Evolutionary conservation across 1,140 invertebrate genomes (phyloP).

Genomic region (Achroia grisella): DNA sequence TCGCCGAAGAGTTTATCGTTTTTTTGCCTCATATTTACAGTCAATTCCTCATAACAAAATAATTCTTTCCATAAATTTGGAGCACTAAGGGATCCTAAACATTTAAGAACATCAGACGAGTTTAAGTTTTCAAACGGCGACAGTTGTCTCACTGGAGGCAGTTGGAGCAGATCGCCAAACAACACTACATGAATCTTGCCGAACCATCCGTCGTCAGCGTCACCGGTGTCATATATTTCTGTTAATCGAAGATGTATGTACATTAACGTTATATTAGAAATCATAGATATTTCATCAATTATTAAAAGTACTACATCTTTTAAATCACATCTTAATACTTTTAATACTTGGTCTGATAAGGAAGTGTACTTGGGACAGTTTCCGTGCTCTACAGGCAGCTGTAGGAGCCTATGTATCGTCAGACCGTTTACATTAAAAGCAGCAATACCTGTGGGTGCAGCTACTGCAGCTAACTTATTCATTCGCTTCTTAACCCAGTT

Average conservation of each 20-base stretch:
- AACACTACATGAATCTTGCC: conserved; percentile 17
- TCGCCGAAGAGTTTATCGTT: no score
- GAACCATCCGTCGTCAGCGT: conserved; percentile 20
- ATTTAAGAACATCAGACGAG: conserved; percentile 9
- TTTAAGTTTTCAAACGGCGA: conserved; percentile 21
- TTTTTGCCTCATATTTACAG: no score
- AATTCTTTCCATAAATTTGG: conserved; percentile 22
- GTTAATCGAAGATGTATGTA: conserved; percentile 18
- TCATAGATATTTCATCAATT: conserved; percentile 26
- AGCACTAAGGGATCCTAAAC: conserved; percentile 14
- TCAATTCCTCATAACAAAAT: no score
- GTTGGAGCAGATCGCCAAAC: conserved; percentile 20
- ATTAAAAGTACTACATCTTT: conserved; percentile 22
- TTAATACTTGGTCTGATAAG: no score
- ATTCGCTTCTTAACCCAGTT: no score
- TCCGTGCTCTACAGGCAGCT: no score
- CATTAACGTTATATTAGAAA: conserved; percentile 23
- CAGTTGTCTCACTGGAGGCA: conserved; percentile 22
- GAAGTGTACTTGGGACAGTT: no score
- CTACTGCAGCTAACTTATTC: no score
- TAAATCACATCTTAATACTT: no score
- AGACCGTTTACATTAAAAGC: no score
- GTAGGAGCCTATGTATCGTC: no score
- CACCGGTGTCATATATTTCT: conserved; percentile 17
- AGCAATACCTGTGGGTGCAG: no score